Conservation (phyloP, 2,888 invertebrate genomes). For the Tineola bisselliella region DNA sequence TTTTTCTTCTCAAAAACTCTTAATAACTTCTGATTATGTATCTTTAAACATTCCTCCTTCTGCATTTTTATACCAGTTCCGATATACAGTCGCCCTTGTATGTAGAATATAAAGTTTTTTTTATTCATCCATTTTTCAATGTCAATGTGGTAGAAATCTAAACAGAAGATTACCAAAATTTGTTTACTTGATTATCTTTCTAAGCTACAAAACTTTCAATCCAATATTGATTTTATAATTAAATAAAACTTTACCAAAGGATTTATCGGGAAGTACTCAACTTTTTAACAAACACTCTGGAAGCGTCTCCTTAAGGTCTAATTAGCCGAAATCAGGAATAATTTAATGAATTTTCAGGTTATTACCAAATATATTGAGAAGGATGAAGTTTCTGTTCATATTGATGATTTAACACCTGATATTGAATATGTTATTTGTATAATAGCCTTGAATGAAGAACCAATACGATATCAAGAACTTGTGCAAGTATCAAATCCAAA, state of each 20-base stretch:
- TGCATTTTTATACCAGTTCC: no score
- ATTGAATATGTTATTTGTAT: slow-evolving; percentile 51
- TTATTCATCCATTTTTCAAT: no score
- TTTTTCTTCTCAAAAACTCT: no score
- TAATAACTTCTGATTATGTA: no score
- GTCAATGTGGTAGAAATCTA: neutral
- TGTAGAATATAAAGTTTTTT: no score
- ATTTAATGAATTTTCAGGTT: slow-evolving; percentile 29
- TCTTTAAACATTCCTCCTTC: no score
- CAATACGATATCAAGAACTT: slow-evolving; percentile 25
- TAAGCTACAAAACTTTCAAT: neutral
- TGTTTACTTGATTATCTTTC: neutral
- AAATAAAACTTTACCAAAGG: neutral
- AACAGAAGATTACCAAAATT: neutral
- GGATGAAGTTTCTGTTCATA: slow-evolving; percentile 43
- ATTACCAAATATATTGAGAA: slow-evolving; percentile 47
- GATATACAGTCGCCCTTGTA: no score
- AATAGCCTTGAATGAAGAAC: slow-evolving; percentile 44
- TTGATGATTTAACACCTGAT: slow-evolving; percentile 41
- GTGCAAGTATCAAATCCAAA: slow-evolving; percentile 33
- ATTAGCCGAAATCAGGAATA: neutral
- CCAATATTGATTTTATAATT: slow-evolving; percentile 3
- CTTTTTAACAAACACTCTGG: neutral
- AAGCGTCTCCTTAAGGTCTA: neutral
- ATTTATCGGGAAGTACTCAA: neutral